phyloP scores from a whole-genome alignment of 2,113 vertebrate species.

The Cololabis saira region DNA sequence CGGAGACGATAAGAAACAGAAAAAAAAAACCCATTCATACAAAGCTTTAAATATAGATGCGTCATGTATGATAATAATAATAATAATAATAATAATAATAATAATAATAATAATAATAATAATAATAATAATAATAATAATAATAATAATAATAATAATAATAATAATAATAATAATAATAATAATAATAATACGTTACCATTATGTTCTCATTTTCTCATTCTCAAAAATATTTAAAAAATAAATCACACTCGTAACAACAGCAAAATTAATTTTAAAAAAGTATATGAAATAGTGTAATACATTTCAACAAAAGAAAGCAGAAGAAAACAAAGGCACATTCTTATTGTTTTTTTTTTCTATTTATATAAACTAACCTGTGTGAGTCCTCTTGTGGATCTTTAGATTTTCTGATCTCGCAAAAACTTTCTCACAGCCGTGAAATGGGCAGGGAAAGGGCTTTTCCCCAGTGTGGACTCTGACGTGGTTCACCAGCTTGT shows the following conservation, averaged over 20 bases:
- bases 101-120: background rate
- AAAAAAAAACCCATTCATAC: background rate
- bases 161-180: background rate
- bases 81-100: constrained; percentile 1
- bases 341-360: constrained; percentile 1
- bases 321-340: too few relatives aligned
- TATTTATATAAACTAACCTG: constrained; percentile 71
- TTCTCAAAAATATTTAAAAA: background rate
- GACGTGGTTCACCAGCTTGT: constrained; percentile 81
- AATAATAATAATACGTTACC: background rate
- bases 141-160: constrained; percentile 1
- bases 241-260: background rate
- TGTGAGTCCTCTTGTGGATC: constrained; percentile 84
- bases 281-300: background rate
- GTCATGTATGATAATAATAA: background rate
- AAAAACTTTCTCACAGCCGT: constrained; percentile 80
- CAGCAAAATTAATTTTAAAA: background rate
- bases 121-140: background rate
- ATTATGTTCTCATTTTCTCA: too few relatives aligned
- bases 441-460: constrained; percentile 74
- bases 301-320: too few relatives aligned
- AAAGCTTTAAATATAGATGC: background rate
- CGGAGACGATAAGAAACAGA: background rate
- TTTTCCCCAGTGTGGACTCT: constrained; percentile 79
- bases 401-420: constrained; percentile 83